A percentile compares a stretch with the other conserved stretches of the same genome.
These are phyloP conservation scores for Mastomys natalensis DNA, from an alignment of 2,113 vertebrate genomes.

Conservation along the genomic window DNA sequence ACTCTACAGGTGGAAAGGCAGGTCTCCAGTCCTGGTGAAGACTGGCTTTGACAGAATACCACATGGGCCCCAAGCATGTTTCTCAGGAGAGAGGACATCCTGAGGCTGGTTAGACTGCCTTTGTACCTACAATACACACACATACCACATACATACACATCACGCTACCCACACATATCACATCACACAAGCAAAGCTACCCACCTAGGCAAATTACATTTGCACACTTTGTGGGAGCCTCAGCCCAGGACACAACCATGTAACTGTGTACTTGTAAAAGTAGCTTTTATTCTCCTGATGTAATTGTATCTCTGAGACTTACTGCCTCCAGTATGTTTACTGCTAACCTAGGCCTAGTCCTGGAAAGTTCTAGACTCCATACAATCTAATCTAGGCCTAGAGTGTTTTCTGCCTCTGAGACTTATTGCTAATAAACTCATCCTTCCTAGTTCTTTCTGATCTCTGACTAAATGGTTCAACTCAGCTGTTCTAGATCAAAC, in stretches of 20 bases:
- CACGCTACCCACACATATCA: not conserved
- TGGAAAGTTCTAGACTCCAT: no score
- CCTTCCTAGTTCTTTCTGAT: no score
- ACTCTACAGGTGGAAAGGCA: not conserved
- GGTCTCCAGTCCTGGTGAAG: not conserved
- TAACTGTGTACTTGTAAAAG: not conserved
- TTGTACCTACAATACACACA: not conserved
- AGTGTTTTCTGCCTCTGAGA: no score
- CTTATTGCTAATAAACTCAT: no score
- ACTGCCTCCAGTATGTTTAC: no score
- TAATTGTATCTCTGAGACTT: no score
- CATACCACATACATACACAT: not conserved
- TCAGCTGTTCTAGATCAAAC: no score
- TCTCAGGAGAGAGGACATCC: not conserved
- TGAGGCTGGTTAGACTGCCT: not conserved
- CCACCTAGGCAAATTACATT: fast-evolving
- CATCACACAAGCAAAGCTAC: not conserved
- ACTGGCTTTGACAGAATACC: not conserved
- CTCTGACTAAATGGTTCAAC: no score
- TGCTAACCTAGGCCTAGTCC: no score
- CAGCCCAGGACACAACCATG: not conserved
- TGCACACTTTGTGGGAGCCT: not conserved
- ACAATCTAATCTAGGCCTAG: no score
- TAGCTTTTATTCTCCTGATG: no score
- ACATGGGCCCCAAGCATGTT: not conserved